These are phyloP conservation scores for Megaustenia siamemsis DNA, from an alignment of 2,888 invertebrate genomes.

Conservation along the genomic window DNA sequence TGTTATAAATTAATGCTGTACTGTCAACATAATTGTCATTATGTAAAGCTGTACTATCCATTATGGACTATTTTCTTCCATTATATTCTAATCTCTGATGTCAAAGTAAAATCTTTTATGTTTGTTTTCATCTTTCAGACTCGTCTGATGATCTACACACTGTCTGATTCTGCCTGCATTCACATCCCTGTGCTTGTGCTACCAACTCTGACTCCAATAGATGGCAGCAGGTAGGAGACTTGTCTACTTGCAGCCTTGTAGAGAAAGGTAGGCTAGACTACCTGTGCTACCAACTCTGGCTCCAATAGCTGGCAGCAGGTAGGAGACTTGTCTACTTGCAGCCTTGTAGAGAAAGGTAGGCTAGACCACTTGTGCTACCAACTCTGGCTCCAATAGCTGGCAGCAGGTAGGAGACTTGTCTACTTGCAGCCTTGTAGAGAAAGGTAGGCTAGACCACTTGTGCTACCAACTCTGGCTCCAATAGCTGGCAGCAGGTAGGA, in stretches of 20 bases:
- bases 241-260: too few relatives aligned
- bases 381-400: conserved; percentile 21
- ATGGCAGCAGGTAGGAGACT: conserved; percentile 44
- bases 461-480: conserved; percentile 32
- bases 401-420: conserved; percentile 43
- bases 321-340: too few relatives aligned
- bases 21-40: too few relatives aligned
- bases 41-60: too few relatives aligned
- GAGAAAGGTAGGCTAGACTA: too few relatives aligned
- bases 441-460: too few relatives aligned
- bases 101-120: not conserved
- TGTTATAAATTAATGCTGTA: too few relatives aligned
- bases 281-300: conserved; percentile 33
- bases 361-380: conserved; percentile 43
- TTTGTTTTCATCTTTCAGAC: conserved; percentile 50
- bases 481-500: conserved; percentile 45
- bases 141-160: conserved; percentile 49
- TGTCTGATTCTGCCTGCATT: conserved; percentile 48
- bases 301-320: conserved; percentile 45
- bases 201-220: conserved; percentile 31
- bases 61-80: not conserved
- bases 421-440: too few relatives aligned
- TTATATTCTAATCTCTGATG: not conserved
- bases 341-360: too few relatives aligned
- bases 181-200: conserved; percentile 40